Percentiles rank a stretch among this genome's conserved stretches.
phyloP scores from a whole-genome alignment of 2,888 invertebrate genomes.

The Andrena dorsata region DNA sequence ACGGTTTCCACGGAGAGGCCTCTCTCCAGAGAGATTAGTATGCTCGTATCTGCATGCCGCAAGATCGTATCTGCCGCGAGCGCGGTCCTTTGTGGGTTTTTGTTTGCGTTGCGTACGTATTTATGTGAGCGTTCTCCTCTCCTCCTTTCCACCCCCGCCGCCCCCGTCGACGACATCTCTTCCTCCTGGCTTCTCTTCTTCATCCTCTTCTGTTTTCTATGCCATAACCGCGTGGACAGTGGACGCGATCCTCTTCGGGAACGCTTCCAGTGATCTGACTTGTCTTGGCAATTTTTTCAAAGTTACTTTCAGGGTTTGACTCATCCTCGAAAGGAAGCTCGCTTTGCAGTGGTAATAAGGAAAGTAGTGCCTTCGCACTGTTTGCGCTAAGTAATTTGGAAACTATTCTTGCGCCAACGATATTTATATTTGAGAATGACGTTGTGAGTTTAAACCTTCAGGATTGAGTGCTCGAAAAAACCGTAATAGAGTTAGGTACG shows the following conservation, averaged over 20 bases:
- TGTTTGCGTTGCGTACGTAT: constrained; percentile 82
- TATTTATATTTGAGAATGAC: too few relatives aligned
- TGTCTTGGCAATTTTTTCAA: constrained; percentile 66
- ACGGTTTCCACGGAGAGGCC: constrained; percentile 70
- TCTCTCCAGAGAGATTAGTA: constrained; percentile 79
- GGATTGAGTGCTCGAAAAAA: too few relatives aligned
- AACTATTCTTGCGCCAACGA: too few relatives aligned
- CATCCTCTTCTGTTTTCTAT: constrained; percentile 27
- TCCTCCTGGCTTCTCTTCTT: constrained; percentile 26
- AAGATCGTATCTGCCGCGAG: constrained; percentile 83
- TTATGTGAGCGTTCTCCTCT: constrained; percentile 79
- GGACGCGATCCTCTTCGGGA: constrained; percentile 59
- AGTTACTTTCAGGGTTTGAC: constrained; percentile 4
- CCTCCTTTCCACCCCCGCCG: constrained; percentile 53
- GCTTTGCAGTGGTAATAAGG: not conserved
- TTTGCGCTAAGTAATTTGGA: too few relatives aligned
- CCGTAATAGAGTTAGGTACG: too few relatives aligned
- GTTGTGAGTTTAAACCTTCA: too few relatives aligned
- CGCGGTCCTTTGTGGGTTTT: constrained; percentile 82
- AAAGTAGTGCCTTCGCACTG: too few relatives aligned
- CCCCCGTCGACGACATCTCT: constrained; percentile 19
- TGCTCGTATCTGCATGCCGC: constrained; percentile 83
- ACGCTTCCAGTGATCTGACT: constrained; percentile 77
- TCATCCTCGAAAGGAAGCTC: not conserved
- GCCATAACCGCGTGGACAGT: constrained; percentile 45